Conservation (phyloP, 1,140 invertebrate genomes). For the Chironomus tepperi region DNA sequence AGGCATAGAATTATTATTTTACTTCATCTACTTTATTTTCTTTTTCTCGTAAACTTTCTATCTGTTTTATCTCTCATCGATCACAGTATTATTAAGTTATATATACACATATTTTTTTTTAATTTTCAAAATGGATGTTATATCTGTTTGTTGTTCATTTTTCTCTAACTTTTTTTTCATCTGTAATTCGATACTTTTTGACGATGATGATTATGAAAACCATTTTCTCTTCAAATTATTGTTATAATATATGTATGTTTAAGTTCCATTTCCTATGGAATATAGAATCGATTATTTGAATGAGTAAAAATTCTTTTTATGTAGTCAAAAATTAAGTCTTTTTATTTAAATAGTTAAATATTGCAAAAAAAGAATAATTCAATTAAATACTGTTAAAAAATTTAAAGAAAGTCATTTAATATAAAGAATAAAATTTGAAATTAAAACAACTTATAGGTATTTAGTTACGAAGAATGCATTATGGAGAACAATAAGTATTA, state of each 20-base stretch:
- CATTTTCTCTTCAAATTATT: too few relatives aligned
- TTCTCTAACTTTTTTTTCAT: background rate
- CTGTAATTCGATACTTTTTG: slow-evolving; percentile 18
- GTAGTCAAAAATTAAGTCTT: too few relatives aligned
- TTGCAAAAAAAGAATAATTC: too few relatives aligned
- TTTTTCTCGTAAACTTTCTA: background rate
- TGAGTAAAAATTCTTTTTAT: too few relatives aligned
- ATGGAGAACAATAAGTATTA: background rate
- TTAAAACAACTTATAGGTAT: background rate
- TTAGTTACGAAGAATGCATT: background rate
- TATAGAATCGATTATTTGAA: too few relatives aligned
- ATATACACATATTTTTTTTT: slow-evolving; percentile 17
- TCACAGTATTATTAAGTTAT: background rate
- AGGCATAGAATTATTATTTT: background rate
- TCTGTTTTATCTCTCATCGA: background rate
- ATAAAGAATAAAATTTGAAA: too few relatives aligned
- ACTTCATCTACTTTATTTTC: background rate
- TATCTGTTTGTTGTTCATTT: slow-evolving; percentile 21
- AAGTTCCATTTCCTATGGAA: too few relatives aligned
- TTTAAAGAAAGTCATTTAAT: too few relatives aligned
- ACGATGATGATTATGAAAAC: too few relatives aligned
- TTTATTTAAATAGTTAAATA: too few relatives aligned
- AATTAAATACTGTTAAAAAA: too few relatives aligned
- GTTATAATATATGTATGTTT: too few relatives aligned
- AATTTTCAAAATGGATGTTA: slow-evolving; percentile 21